Conservation (phyloP, 2,888 invertebrate species). For the Hoplodrina blanda region DNA sequence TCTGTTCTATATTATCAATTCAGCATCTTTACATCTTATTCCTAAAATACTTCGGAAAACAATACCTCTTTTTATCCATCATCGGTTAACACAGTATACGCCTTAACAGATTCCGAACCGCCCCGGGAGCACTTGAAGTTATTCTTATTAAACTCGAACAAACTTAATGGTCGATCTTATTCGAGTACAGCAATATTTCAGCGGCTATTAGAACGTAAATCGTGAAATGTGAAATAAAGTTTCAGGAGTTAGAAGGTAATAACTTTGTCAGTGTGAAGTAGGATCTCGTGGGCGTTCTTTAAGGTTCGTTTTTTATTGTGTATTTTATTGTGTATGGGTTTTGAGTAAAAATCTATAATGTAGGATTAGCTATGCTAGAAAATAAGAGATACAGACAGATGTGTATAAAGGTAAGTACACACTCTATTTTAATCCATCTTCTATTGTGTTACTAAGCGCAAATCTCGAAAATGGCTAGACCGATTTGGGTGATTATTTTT, state of each 20-base stretch:
- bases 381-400: too few species aligned
- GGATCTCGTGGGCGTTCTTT: neutral
- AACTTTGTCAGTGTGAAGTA: constrained; percentile 38
- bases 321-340: too few species aligned
- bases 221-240: constrained; percentile 54
- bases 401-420: too few species aligned
- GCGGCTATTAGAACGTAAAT: constrained; percentile 55
- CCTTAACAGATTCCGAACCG: constrained; percentile 45
- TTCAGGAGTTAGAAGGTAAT: constrained; percentile 38
- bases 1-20: too few species aligned
- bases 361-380: too few species aligned
- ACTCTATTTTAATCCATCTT: too few species aligned
- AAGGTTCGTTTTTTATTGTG: neutral
- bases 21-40: neutral
- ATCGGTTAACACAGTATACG: neutral
- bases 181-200: constrained; percentile 52
- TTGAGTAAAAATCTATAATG: too few species aligned
- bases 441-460: too few species aligned
- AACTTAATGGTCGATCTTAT: constrained; percentile 52
- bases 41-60: neutral
- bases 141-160: constrained; percentile 61
- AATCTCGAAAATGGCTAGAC: too few species aligned
- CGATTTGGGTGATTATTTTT: too few species aligned
- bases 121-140: constrained; percentile 44
- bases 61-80: too few species aligned